These are phyloP conservation scores for Reticulitermes speratus DNA, from an alignment of 1,140 invertebrate genomes.

Conservation along the genomic window DNA sequence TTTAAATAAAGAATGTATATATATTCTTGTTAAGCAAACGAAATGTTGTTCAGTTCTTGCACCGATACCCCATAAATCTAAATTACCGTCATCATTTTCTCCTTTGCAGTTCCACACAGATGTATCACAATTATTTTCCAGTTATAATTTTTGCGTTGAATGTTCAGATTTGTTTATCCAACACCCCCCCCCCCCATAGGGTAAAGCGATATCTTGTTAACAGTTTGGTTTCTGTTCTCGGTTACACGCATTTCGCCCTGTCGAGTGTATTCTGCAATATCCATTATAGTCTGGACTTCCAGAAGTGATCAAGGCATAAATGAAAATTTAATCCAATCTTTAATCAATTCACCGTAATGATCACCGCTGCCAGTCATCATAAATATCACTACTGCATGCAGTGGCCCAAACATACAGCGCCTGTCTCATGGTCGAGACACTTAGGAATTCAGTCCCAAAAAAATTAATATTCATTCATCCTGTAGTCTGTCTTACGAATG, in stretches of 20 bases:
- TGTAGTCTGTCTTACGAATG: too few species aligned
- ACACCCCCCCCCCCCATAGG: too few species aligned
- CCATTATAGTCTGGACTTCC: not conserved
- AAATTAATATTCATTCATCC: too few species aligned
- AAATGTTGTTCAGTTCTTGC: not conserved
- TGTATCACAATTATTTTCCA: not conserved
- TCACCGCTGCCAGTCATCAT: too few species aligned
- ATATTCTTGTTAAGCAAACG: not conserved
- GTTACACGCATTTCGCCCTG: not conserved
- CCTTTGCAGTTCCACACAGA: not conserved
- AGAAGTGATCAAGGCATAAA: not conserved
- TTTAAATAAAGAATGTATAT: not conserved
- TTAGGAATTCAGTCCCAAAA: too few species aligned
- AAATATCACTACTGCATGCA: too few species aligned
- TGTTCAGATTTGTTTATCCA: too few species aligned
- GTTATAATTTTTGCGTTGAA: not conserved
- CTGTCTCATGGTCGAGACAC: too few species aligned
- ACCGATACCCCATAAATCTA: not conserved
- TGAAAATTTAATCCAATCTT: not conserved
- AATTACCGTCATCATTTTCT: not conserved
- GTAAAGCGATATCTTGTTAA: not conserved
- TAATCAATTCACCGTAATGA: not conserved
- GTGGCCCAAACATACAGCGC: too few species aligned
- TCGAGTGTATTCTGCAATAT: not conserved
- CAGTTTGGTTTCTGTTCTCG: not conserved